Evolutionary conservation across 2,113 vertebrate species (phyloP).

Genomic region (Rousettus leschenaultii): DNA sequence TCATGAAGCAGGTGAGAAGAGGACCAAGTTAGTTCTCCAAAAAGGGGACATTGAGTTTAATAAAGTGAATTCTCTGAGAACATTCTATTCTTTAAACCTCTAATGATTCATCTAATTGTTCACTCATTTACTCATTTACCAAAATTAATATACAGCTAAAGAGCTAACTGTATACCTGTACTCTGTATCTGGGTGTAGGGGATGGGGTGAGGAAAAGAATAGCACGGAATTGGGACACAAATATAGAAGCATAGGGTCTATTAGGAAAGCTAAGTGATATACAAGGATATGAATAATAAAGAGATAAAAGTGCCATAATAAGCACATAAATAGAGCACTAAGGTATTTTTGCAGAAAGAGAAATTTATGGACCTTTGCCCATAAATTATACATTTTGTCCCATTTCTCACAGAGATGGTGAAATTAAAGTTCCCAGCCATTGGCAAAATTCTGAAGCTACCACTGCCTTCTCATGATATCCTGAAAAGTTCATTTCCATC

Average conservation of each 20-base stretch:
- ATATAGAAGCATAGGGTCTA: not conserved
- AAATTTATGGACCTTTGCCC: not conserved
- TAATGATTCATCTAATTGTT: not conserved
- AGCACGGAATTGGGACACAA: not conserved
- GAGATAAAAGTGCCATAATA: not conserved
- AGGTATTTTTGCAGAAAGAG: not conserved
- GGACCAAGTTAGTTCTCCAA: not conserved
- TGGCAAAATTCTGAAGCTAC: not conserved
- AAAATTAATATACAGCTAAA: not conserved
- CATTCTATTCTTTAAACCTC: not conserved
- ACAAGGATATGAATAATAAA: not conserved
- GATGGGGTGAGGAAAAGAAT: not conserved
- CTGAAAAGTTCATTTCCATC: slow-evolving; percentile 31
- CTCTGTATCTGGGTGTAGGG: not conserved
- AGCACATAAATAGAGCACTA: not conserved
- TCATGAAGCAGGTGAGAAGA: not conserved
- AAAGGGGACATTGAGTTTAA: not conserved
- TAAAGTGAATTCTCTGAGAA: not conserved
- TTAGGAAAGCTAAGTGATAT: not conserved
- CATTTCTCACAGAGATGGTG: not conserved
- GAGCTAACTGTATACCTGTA: not conserved
- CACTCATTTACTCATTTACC: not conserved
- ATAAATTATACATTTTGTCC: not conserved
- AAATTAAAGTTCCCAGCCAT: not conserved
- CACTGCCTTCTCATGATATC: not conserved